Conservation (phyloP, 2,888 invertebrate species). For the Lithophane socia region DNA sequence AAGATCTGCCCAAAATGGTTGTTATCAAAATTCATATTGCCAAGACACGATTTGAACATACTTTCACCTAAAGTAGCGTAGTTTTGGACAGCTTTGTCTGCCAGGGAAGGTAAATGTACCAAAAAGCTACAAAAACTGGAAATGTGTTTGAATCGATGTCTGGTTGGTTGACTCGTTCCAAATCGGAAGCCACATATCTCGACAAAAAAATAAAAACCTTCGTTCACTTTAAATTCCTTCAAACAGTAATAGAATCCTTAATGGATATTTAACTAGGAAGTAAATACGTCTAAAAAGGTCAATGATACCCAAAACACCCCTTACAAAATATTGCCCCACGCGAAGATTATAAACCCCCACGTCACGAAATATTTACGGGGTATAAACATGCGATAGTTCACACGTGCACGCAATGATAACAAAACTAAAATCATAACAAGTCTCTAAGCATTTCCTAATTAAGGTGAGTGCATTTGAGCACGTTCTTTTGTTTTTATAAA, state of each 20-base stretch:
- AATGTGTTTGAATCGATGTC: background rate
- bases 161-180: background rate
- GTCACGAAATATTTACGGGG: conserved; percentile 80
- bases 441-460: conserved; percentile 58
- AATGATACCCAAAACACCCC: conserved; percentile 76
- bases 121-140: conserved; percentile 3
- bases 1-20: conserved; percentile 58
- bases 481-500: conserved; percentile 46
- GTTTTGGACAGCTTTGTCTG: conserved; percentile 1
- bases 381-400: conserved; percentile 80
- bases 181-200: conserved; percentile 18
- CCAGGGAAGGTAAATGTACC: conserved; percentile 4
- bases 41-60: conserved; percentile 49
- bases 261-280: conserved; percentile 66
- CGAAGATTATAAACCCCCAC: conserved; percentile 73
- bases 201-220: conserved; percentile 15
- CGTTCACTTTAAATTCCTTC: conserved; percentile 26
- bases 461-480: conserved; percentile 41
- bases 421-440: conserved; percentile 71
- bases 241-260: conserved; percentile 42
- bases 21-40: conserved; percentile 51
- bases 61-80: conserved; percentile 55
- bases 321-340: conserved; percentile 72
- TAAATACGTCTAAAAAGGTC: conserved; percentile 71
- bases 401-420: conserved; percentile 67